Conservation (phyloP, 2,113 vertebrate species). For the Mus pahari region DNA sequence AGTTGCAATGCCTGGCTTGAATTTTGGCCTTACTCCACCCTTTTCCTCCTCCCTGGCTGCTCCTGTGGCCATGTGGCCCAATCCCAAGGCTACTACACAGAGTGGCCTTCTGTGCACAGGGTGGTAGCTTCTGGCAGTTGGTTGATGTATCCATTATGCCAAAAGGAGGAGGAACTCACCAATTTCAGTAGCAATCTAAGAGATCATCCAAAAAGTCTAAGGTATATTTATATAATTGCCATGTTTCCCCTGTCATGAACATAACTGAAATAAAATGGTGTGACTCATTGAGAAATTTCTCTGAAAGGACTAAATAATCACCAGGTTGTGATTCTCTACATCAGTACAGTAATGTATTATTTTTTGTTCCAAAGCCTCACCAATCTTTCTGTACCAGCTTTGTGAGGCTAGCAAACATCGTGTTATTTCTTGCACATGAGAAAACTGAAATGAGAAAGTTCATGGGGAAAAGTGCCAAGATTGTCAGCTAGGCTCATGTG, state of each 20-base stretch:
- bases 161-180: conserved; percentile 30
- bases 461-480: not conserved
- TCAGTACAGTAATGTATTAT: not conserved
- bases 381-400: not conserved
- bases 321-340: not conserved
- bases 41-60: conserved; percentile 51
- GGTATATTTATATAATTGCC: conserved; percentile 49
- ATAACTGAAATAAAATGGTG: conserved; percentile 61
- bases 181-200: conserved; percentile 70
- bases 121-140: conserved; percentile 54
- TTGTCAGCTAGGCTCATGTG: not conserved
- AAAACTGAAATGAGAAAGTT: conserved; percentile 21
- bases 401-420: not conserved
- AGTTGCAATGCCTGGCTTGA: conserved; percentile 53
- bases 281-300: conserved; percentile 64
- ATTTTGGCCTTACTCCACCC: conserved; percentile 47
- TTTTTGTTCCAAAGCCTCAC: not conserved
- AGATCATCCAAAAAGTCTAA: conserved; percentile 36
- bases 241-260: conserved; percentile 69
- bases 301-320: conserved; percentile 25
- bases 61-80: not conserved
- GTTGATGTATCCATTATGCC: conserved; percentile 47
- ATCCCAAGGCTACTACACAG: conserved; percentile 14
- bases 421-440: not conserved
- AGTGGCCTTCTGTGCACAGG: conserved; percentile 49